Conservation (phyloP, 2,888 invertebrate species). For the Clistopyga incitator region DNA sequence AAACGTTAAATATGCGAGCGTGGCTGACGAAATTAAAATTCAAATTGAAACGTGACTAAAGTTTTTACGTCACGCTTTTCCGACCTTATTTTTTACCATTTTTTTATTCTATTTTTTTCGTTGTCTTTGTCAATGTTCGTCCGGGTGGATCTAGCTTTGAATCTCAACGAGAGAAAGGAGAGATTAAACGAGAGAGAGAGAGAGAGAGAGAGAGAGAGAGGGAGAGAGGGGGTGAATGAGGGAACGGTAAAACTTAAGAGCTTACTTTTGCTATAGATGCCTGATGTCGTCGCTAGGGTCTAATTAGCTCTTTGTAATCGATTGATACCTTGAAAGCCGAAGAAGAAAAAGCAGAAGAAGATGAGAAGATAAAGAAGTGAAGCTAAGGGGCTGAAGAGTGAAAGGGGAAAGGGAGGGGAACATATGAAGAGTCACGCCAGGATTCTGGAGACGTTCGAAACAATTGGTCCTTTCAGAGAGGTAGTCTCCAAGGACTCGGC, state of each 20-base stretch:
- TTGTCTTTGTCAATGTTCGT: not conserved
- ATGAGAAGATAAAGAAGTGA: slow-evolving; percentile 47
- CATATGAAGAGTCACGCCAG: slow-evolving; percentile 47
- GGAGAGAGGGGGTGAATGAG: not conserved
- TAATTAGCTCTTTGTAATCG: slow-evolving; percentile 66
- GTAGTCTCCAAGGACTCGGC: slow-evolving; percentile 62
- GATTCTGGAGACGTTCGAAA: slow-evolving; percentile 65
- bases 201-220: too few relatives aligned
- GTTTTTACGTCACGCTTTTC: not conserved
- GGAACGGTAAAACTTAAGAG: slow-evolving; percentile 46
- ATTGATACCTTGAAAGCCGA: slow-evolving; percentile 39
- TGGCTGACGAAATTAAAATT: slow-evolving; percentile 20
- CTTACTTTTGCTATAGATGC: slow-evolving; percentile 32
- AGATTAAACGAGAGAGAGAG: slow-evolving; percentile 24
- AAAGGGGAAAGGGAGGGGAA: not conserved
- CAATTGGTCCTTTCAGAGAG: slow-evolving; percentile 70
- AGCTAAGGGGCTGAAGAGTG: slow-evolving; percentile 18
- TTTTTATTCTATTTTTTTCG: not conserved
- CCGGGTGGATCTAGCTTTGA: slow-evolving; percentile 36
- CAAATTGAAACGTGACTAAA: slow-evolving; percentile 34
- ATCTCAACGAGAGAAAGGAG: slow-evolving; percentile 28
- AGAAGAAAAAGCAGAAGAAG: slow-evolving; percentile 25
- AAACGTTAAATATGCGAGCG: slow-evolving; percentile 13
- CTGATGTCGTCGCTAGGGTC: slow-evolving; percentile 46
- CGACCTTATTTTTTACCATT: not conserved